Conservation (phyloP, 2,888 invertebrate species). For the Eurytoma californica region DNA sequence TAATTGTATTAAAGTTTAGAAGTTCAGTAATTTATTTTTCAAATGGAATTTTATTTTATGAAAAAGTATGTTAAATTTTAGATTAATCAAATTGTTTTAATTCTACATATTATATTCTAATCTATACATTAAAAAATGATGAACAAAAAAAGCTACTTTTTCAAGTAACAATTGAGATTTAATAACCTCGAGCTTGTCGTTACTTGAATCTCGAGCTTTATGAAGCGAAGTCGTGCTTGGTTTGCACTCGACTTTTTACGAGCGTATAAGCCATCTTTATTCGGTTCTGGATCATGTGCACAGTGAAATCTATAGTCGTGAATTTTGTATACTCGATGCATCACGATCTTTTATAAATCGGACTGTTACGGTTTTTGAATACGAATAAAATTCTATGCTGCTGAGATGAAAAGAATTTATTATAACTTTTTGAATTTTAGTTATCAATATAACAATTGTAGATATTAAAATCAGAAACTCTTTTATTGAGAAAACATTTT, state of each 20-base stretch:
- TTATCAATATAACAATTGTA: too few relatives aligned
- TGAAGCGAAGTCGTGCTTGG: constrained; percentile 26
- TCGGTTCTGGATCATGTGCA: neutral
- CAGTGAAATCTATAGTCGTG: constrained; percentile 2
- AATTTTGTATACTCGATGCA: neutral
- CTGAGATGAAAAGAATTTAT: too few relatives aligned
- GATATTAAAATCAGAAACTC: too few relatives aligned
- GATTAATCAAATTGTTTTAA: too few relatives aligned
- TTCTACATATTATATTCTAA: too few relatives aligned
- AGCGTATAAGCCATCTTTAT: constrained; percentile 4
- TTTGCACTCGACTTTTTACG: constrained; percentile 32
- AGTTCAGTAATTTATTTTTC: too few relatives aligned
- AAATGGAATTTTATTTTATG: too few relatives aligned
- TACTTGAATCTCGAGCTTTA: constrained; percentile 11
- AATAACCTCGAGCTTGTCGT: constrained; percentile 24
- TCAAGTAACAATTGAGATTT: constrained; percentile 19
- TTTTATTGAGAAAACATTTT: too few relatives aligned
- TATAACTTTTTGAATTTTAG: too few relatives aligned
- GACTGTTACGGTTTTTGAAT: constrained; percentile 4
- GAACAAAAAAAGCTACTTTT: neutral
- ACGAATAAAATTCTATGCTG: too few relatives aligned
- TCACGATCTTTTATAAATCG: neutral
- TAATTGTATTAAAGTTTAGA: too few relatives aligned
- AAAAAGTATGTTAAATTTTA: too few relatives aligned
- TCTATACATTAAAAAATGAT: neutral